These are phyloP conservation scores for Myrmecophaga tridactyla DNA, from an alignment of 2,113 vertebrate genomes.

Conservation along the genomic window DNA sequence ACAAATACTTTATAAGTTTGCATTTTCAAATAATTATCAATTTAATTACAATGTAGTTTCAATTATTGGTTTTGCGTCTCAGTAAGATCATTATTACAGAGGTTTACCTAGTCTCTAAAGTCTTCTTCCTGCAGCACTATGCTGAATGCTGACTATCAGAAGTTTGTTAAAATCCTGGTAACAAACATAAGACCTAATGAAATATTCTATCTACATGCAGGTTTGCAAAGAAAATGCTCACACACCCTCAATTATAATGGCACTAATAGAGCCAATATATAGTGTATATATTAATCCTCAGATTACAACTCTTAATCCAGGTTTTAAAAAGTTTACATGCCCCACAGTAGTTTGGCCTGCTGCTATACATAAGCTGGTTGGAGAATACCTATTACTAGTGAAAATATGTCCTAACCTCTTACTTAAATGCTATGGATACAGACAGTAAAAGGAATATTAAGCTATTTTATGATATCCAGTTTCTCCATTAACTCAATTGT, in stretches of 20 bases:
- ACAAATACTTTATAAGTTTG: background rate
- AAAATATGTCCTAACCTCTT: constrained; percentile 54
- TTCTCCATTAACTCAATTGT: constrained; percentile 59
- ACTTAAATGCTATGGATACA: constrained; percentile 44
- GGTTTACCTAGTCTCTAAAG: constrained; percentile 14
- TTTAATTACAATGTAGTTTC: constrained; percentile 46
- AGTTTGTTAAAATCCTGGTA: background rate
- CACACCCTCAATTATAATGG: constrained; percentile 46
- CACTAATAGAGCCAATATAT: constrained; percentile 23
- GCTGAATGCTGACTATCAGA: background rate
- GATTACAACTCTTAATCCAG: constrained; percentile 68
- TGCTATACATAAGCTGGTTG: constrained; percentile 33
- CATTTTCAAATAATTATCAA: background rate
- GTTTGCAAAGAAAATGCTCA: constrained; percentile 58
- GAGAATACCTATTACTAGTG: constrained; percentile 23
- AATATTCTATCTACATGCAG: constrained; percentile 34
- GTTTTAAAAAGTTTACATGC: constrained; percentile 56
- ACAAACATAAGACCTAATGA: constrained; percentile 42
- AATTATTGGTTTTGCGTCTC: constrained; percentile 31
- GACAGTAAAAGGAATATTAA: constrained; percentile 43
- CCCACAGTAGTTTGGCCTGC: constrained; percentile 25
- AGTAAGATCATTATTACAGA: constrained; percentile 25
- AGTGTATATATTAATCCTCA: constrained; percentile 58
- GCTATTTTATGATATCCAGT: constrained; percentile 43
- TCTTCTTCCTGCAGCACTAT: background rate